Evolutionary conservation across 2,797 vertebrate genomes (phyloP).

Genomic region (Sebastes hubbsi): DNA sequence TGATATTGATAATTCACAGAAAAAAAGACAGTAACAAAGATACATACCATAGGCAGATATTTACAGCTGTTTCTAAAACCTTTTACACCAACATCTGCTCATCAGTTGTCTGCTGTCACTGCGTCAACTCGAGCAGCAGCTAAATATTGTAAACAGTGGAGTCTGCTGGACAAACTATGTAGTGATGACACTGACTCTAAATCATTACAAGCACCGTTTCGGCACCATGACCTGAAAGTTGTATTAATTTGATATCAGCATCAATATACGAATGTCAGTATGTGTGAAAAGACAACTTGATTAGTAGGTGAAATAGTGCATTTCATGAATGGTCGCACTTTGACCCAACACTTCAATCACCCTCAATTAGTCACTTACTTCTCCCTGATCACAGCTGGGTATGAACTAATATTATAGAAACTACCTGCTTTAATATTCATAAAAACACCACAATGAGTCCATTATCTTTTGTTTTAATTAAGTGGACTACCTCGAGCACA

Average conservation of each 20-base stretch:
- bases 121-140: background rate
- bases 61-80: background rate
- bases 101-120: background rate
- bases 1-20: background rate
- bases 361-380: background rate
- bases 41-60: background rate
- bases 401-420: background rate
- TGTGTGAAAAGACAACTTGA: background rate
- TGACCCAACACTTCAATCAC: background rate
- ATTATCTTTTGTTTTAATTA: background rate
- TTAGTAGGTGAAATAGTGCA: background rate
- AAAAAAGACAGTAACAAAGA: background rate
- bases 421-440: background rate
- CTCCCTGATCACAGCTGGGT: background rate
- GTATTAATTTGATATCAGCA: background rate
- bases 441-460: background rate
- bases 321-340: background rate
- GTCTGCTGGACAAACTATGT: constrained; percentile 46
- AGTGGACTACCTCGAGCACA: background rate
- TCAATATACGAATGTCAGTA: background rate
- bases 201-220: background rate
- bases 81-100: background rate
- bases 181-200: constrained; percentile 1
- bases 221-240: background rate
- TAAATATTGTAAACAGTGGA: constrained; percentile 31